These are phyloP conservation scores for Apaloderma vittatum DNA, from an alignment of 2,113 vertebrate species.

Conservation along the genomic window DNA sequence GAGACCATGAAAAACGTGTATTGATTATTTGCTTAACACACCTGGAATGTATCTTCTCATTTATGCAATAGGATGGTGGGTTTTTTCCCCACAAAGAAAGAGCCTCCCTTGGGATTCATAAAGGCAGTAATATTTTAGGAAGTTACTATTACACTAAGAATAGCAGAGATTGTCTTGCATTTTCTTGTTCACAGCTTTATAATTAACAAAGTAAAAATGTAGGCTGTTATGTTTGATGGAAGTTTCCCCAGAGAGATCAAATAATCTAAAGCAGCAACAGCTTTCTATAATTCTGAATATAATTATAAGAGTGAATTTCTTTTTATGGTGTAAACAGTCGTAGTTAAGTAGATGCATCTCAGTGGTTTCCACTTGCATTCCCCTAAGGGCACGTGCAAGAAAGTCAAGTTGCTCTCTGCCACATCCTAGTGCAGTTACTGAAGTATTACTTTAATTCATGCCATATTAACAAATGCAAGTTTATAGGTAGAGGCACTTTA, in stretches of 20 bases:
- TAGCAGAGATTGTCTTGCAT: conserved; percentile 48
- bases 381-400: not conserved
- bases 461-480: not conserved
- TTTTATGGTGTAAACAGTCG: conserved; percentile 1
- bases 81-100: not conserved
- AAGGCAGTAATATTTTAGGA: conserved; percentile 58
- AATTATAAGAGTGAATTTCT: conserved; percentile 47
- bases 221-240: conserved; percentile 54
- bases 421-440: not conserved
- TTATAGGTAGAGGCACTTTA: not conserved
- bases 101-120: conserved; percentile 39
- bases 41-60: not conserved
- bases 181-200: conserved; percentile 67
- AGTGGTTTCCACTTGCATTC: not conserved
- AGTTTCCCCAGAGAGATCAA: conserved; percentile 59
- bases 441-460: not conserved
- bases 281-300: conserved; percentile 45
- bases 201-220: conserved; percentile 69
- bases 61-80: not conserved
- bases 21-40: conserved; percentile 35
- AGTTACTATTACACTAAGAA: conserved; percentile 54
- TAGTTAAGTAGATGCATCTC: not conserved
- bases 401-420: not conserved
- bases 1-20: not conserved
- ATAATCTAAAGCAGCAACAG: conserved; percentile 45